These are phyloP conservation scores for Lamprologus tigripictilis DNA, from an alignment of 2,113 vertebrate species.

Conservation along the genomic window DNA sequence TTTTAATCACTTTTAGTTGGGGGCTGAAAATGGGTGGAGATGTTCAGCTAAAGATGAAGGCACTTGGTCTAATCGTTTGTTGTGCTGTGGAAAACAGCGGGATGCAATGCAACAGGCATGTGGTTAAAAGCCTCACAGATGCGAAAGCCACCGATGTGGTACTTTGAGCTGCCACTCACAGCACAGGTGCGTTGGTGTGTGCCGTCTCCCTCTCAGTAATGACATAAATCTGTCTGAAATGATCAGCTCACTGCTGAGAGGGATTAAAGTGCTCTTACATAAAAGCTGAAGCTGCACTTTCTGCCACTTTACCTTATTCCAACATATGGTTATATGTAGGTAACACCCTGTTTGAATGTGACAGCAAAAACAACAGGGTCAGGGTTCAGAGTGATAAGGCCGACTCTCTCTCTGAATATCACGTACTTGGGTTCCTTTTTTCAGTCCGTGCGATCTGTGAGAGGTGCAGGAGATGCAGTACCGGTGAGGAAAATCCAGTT, in stretches of 20 bases:
- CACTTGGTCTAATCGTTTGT: neutral
- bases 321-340: neutral
- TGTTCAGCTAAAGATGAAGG: neutral
- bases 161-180: neutral
- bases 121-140: neutral
- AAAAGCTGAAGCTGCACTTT: constrained; percentile 3
- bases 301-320: neutral
- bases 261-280: constrained; percentile 7
- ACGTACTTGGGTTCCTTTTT: neutral
- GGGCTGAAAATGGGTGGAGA: neutral
- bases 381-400: constrained; percentile 39
- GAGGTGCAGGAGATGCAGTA: neutral
- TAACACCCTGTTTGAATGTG: neutral
- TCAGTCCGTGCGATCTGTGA: neutral
- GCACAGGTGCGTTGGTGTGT: neutral
- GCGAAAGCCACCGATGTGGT: neutral
- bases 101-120: neutral
- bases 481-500: neutral
- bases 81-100: neutral
- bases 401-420: neutral
- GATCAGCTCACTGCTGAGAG: neutral
- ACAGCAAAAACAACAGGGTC: constrained; percentile 27
- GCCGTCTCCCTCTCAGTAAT: neutral
- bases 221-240: neutral
- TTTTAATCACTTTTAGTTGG: neutral